Percentiles rank a stretch among this genome's conserved stretches.
Evolutionary conservation across 1,140 invertebrate genomes (phyloP).

Genomic region (Notospermus geniculatus): DNA sequence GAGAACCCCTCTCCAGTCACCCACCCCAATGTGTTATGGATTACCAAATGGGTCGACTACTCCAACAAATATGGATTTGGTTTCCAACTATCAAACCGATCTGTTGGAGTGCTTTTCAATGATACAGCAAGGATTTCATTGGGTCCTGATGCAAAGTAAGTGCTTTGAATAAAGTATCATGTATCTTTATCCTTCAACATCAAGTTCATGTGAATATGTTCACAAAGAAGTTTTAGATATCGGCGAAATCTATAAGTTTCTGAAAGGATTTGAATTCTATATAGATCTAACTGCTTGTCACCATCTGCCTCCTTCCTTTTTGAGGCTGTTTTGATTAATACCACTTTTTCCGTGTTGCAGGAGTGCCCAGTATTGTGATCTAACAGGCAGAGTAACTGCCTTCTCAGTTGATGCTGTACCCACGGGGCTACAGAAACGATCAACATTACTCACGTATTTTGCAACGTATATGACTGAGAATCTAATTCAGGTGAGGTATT

Average conservation of each 20-base stretch:
- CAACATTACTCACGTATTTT: slow-evolving; percentile 51
- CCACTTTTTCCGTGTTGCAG: slow-evolving; percentile 31
- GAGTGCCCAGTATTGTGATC: slow-evolving; percentile 50
- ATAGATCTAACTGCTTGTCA: too few relatives aligned
- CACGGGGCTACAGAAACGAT: slow-evolving; percentile 47
- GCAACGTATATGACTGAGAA: slow-evolving; percentile 55
- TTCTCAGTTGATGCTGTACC: slow-evolving; percentile 46
- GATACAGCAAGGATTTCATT: slow-evolving; percentile 79
- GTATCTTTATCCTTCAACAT: too few relatives aligned
- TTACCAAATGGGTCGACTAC: slow-evolving; percentile 98
- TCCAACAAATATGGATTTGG: slow-evolving; percentile 98
- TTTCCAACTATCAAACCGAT: slow-evolving; percentile 92
- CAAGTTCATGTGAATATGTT: too few relatives aligned
- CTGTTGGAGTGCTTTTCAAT: slow-evolving; percentile 93
- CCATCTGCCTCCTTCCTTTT: too few relatives aligned
- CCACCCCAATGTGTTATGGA: slow-evolving; percentile 73
- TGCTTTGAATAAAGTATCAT: neutral
- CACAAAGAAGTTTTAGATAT: too few relatives aligned
- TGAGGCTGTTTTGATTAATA: too few relatives aligned
- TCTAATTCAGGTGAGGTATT: slow-evolving; percentile 42
- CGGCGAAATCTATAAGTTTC: too few relatives aligned
- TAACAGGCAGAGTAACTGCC: slow-evolving; percentile 46
- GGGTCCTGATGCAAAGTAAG: slow-evolving; percentile 45
- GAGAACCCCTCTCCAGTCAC: slow-evolving; percentile 31
- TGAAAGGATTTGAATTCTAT: too few relatives aligned